Conservation (phyloP, 2,797 vertebrate species). For the Pyrocephalus nanus region DNA sequence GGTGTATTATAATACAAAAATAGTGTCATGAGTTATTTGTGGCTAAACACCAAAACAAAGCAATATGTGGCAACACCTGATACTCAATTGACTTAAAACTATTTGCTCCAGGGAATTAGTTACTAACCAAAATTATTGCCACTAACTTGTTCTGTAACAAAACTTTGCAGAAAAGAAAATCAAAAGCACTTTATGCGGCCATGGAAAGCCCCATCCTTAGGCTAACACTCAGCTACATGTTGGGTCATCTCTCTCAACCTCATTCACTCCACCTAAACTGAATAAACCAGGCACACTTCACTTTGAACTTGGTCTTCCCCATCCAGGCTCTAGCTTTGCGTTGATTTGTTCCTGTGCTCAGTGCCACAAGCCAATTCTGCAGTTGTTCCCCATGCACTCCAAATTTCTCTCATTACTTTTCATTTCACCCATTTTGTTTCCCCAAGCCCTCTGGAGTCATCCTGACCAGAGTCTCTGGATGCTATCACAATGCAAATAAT, state of each 20-base stretch:
- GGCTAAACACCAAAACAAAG: slow-evolving; percentile 28
- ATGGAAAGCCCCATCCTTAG: background rate
- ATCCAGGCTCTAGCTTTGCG: background rate
- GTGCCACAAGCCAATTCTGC: background rate
- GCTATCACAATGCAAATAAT: slow-evolving; percentile 8
- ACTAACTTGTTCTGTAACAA: background rate
- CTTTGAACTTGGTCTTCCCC: background rate
- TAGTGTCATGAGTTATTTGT: slow-evolving; percentile 25
- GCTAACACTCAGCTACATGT: background rate
- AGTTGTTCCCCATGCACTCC: background rate
- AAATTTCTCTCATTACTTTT: background rate
- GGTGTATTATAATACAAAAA: slow-evolving; percentile 24
- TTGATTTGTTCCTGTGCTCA: background rate
- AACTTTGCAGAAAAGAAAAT: background rate
- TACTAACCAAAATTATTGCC: slow-evolving; percentile 33
- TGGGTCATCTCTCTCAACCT: background rate
- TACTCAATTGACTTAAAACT: background rate
- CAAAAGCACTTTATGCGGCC: background rate
- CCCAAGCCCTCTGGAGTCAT: background rate
- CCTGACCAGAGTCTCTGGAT: background rate
- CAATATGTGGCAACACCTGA: slow-evolving; percentile 32
- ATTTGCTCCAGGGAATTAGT: background rate
- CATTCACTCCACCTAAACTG: background rate
- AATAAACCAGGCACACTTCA: background rate
- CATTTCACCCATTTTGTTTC: background rate